A percentile compares a stretch with the other conserved stretches of the same genome.
Conservation (phyloP, 1,140 invertebrate species). For the Neuroterus valhalla region DNA sequence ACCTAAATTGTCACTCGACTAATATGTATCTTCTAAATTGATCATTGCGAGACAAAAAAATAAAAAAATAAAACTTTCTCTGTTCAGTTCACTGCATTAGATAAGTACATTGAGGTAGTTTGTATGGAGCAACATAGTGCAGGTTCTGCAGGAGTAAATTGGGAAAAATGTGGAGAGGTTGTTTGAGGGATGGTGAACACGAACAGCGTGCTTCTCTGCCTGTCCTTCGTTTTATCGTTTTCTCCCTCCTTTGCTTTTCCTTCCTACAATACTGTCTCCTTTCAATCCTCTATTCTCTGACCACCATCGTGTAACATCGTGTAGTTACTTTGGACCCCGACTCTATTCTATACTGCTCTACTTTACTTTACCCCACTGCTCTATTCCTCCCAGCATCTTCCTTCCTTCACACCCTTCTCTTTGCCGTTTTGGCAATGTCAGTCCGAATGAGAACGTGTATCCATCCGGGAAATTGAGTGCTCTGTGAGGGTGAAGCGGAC, state of each 20-base stretch:
- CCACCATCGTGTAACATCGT: slow-evolving; percentile 22
- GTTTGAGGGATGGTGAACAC: slow-evolving; percentile 20
- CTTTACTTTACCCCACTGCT: slow-evolving; percentile 31
- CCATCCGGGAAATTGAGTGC: slow-evolving; percentile 57
- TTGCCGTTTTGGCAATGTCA: slow-evolving; percentile 54
- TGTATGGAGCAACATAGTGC: slow-evolving; percentile 18
- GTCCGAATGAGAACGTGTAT: slow-evolving; percentile 50
- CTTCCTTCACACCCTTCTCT: slow-evolving; percentile 46
- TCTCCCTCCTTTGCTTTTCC: not conserved
- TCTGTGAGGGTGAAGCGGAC: slow-evolving; percentile 44
- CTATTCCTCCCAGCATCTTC: slow-evolving; percentile 23
- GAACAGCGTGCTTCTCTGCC: not conserved
- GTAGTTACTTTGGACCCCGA: slow-evolving; percentile 15
- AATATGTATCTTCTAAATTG: too few species aligned
- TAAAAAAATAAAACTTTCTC: too few species aligned
- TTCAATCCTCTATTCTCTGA: slow-evolving; percentile 23
- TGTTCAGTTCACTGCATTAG: not conserved
- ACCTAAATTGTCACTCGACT: too few species aligned
- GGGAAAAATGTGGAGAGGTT: slow-evolving; percentile 28
- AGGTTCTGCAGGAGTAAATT: slow-evolving; percentile 21
- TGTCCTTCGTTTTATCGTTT: not conserved
- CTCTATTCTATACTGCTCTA: slow-evolving; percentile 33
- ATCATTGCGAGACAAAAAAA: too few species aligned
- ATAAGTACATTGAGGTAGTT: slow-evolving; percentile 5
- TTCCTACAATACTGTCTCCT: not conserved